phyloP scores from a whole-genome alignment of 2,113 vertebrate species.

The Odocoileus virginianus region DNA sequence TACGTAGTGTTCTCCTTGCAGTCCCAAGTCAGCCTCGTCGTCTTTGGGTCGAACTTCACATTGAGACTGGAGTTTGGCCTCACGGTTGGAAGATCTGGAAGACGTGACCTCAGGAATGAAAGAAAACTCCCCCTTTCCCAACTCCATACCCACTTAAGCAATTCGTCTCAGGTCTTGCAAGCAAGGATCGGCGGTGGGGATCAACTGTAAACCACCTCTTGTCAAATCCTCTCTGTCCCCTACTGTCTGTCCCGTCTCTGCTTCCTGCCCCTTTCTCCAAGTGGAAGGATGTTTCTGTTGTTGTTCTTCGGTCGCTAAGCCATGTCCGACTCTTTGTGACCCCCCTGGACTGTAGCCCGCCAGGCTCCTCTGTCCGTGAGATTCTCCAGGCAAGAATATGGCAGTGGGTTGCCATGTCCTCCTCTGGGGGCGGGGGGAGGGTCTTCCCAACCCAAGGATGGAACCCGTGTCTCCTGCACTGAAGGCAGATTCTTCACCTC shows the following conservation, averaged over 20 bases:
- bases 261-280: background rate
- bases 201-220: rapidly evolving
- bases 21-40: background rate
- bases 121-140: rapidly evolving
- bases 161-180: rapidly evolving
- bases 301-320: rapidly evolving
- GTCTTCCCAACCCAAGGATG: background rate
- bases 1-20: background rate
- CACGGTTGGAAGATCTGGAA: background rate
- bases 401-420: background rate
- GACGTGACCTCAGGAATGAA: rapidly evolving
- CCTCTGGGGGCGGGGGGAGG: no score
- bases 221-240: rapidly evolving
- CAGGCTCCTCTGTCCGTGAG: background rate
- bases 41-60: background rate
- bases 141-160: rapidly evolving
- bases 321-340: background rate
- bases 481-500: rapidly evolving
- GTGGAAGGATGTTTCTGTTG: no score
- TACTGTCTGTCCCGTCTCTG: background rate
- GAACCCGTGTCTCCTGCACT: background rate
- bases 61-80: background rate
- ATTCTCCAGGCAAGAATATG: background rate
- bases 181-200: rapidly evolving
- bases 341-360: background rate